phyloP scores from a whole-genome alignment of 2,888 invertebrate genomes.

The Luperina nickerlii region DNA sequence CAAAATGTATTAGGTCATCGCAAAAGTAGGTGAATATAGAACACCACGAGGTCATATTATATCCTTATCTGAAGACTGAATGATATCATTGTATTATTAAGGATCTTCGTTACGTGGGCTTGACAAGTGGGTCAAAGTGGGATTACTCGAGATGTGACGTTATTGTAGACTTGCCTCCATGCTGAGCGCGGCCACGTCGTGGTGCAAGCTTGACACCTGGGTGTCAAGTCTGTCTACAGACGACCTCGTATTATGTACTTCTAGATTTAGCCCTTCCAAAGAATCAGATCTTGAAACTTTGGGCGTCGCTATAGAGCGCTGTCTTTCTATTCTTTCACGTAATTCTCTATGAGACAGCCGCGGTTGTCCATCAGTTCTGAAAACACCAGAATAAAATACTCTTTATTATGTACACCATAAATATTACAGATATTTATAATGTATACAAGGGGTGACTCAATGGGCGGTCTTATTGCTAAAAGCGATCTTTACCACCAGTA shows the following conservation, averaged over 20 bases:
- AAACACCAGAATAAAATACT: slow-evolving; percentile 20
- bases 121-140: slow-evolving; percentile 32
- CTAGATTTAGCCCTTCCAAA: slow-evolving; percentile 91
- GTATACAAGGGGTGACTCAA: not conserved
- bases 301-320: slow-evolving; percentile 91
- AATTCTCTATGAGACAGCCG: slow-evolving; percentile 87
- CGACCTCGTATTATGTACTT: slow-evolving; percentile 88
- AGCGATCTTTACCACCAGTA: not conserved
- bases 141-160: slow-evolving; percentile 45
- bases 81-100: slow-evolving; percentile 64
- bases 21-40: slow-evolving; percentile 13
- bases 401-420: not conserved
- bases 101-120: slow-evolving; percentile 40
- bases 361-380: slow-evolving; percentile 81
- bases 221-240: slow-evolving; percentile 94
- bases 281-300: slow-evolving; percentile 89
- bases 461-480: not conserved
- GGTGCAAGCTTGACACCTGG: slow-evolving; percentile 95
- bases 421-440: not conserved
- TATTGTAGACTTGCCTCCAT: slow-evolving; percentile 91
- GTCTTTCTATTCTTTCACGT: slow-evolving; percentile 92
- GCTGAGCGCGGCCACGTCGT: slow-evolving; percentile 96
- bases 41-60: slow-evolving; percentile 39
- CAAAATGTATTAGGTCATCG: slow-evolving; percentile 21
- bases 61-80: slow-evolving; percentile 50